A percentile compares a stretch with the other conserved stretches of the same genome.
phyloP scores from a whole-genome alignment of 2,797 vertebrate genomes.

The Clarias laeviceps region DNA sequence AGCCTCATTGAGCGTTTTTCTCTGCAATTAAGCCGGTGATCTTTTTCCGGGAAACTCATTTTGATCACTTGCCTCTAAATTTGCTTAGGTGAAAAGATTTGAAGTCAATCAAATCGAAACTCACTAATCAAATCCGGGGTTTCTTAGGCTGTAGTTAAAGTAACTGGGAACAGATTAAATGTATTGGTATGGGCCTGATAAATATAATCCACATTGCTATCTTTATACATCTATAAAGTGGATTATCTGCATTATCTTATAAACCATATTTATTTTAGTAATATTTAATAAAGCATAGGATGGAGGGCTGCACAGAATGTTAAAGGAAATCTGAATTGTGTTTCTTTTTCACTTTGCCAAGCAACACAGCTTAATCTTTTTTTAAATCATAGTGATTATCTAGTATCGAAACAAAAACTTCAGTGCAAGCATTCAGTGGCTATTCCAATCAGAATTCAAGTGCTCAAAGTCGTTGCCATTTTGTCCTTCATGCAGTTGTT shows the following conservation, averaged over 20 bases:
- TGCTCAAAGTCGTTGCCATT: not conserved
- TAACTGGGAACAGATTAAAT: conserved; percentile 7
- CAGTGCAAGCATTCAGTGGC: not conserved
- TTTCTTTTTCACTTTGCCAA: not conserved
- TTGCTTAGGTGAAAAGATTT: conserved; percentile 34
- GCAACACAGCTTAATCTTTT: not conserved
- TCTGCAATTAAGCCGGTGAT: conserved; percentile 13
- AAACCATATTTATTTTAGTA: not conserved
- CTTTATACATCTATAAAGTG: conserved; percentile 4
- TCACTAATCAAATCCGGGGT: conserved; percentile 4
- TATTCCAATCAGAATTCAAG: conserved; percentile 25
- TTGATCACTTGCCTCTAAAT: conserved; percentile 43
- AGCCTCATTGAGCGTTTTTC: conserved; percentile 31
- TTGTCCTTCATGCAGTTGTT: not conserved
- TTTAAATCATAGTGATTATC: not conserved
- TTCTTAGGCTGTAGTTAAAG: conserved; percentile 5
- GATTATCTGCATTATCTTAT: not conserved
- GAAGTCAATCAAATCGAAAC: conserved; percentile 22
- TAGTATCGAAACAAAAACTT: not conserved
- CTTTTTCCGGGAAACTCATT: conserved; percentile 28
- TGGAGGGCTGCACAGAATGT: not conserved
- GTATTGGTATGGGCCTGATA: conserved; percentile 5
- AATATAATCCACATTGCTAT: conserved; percentile 11
- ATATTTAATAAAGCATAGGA: not conserved
- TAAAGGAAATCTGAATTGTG: not conserved